Base-by-base conservation (phyloP, 1,140 invertebrate species). In the Zaprionus africanus region DNA sequence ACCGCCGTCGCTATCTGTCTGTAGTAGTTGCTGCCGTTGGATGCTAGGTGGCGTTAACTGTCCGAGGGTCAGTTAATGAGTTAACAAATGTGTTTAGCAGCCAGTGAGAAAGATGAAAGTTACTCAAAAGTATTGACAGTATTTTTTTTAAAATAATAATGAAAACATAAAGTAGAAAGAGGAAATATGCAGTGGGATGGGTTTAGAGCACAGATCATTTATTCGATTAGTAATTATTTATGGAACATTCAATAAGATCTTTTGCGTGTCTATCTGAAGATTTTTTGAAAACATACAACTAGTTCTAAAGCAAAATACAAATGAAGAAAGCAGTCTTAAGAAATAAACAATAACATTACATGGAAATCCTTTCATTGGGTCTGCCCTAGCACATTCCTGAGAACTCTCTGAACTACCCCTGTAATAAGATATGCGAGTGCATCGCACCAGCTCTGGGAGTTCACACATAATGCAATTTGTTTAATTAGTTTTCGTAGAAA, bases 401-500 rank as follows among this genome's bases (percentile, higher is more conserved):
- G 15, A 41, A 74, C 49, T 54, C n/a, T 19, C 24, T 17, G 5
- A 57, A 15, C 57, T n/a, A 41, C 60, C 36, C 62, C 36, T 46
- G 82, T 86, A 87, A 87, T 68, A 38, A 26, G 68, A 87, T 82
- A 86, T 79, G 54, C 57, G 34, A 63, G 71, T 80, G 65, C 76
- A 69, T 70, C 82, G 76, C 74, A 80, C 77, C 49, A 78, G 77
- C 69, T 74, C 60, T 34, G 43, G 49, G 56, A 26, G 64, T 38
- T 54, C 38, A 53, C 9, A 64, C 43, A 62, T 71, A 88, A 80
- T 88, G 77, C 61, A 80, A 87, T 87, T 87, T 83, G 76, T 84
- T 88, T 88, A 83, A 87, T 87, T 87, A 87, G 83, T 83, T 87
- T 88, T 88, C 49, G 56, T 60, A 41, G 70, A 70, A 87, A 88